Percentiles rank a stretch among this genome's conserved stretches.
Conservation (phyloP, 2,113 vertebrate species). For the Poicephalus meyeri region DNA sequence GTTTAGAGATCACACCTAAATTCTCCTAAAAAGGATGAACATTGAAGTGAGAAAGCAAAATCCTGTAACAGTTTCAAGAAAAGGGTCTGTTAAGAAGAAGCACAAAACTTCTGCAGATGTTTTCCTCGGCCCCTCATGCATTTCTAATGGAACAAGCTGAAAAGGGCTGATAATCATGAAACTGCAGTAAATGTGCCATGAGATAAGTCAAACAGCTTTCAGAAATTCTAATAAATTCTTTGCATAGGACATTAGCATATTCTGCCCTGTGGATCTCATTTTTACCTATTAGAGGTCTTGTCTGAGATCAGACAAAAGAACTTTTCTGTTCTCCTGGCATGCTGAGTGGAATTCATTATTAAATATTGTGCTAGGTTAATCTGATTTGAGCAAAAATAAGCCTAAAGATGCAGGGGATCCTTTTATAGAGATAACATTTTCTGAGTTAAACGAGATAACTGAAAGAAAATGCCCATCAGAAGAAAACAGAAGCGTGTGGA, state of each 20-base stretch:
- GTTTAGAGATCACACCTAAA: not conserved
- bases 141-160: conserved; percentile 35
- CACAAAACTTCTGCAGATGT: not conserved
- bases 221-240: conserved; percentile 46
- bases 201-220: conserved; percentile 36
- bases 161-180: conserved; percentile 38
- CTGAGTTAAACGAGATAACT: conserved; percentile 4
- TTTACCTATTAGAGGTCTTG: conserved; percentile 61
- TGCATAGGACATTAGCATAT: conserved; percentile 42
- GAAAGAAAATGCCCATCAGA: not conserved
- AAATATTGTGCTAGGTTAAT: conserved; percentile 20
- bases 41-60: not conserved
- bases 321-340: not conserved
- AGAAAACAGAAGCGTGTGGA: not conserved
- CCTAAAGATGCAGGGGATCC: not conserved
- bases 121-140: not conserved
- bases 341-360: conserved; percentile 52
- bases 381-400: not conserved
- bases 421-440: not conserved
- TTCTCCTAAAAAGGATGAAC: not conserved
- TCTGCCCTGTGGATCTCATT: conserved; percentile 54
- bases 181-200: not conserved
- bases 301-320: conserved; percentile 58
- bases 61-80: not conserved
- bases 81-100: not conserved